These are phyloP conservation scores for Indicator indicator DNA, from an alignment of 2,113 vertebrate genomes.

Conservation along the genomic window DNA sequence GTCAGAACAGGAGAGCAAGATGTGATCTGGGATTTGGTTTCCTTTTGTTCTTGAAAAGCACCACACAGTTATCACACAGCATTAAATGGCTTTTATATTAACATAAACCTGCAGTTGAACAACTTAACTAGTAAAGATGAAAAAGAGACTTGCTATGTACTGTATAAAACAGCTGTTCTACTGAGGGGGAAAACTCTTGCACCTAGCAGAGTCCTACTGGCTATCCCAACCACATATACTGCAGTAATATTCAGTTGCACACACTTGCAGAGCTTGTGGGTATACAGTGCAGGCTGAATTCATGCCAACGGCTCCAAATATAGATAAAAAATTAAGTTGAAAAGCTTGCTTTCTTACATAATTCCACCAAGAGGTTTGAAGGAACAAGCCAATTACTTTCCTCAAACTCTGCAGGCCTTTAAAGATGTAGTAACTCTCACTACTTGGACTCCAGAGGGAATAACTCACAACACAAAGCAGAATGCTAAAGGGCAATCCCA, in stretches of 20 bases:
- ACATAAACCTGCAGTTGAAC: not conserved
- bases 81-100: conserved; percentile 24
- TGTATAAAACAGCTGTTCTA: not conserved
- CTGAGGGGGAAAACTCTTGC: not conserved
- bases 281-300: conserved; percentile 8
- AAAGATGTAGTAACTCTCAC: conserved; percentile 43
- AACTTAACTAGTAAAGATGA: not conserved
- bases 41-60: conserved; percentile 19
- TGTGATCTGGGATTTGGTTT: not conserved
- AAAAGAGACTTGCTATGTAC: not conserved
- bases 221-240: not conserved
- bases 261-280: not conserved
- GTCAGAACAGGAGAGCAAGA: not conserved
- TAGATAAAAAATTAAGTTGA: conserved; percentile 56
- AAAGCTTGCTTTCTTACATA: conserved; percentile 32
- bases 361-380: conserved; percentile 57
- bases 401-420: conserved; percentile 53
- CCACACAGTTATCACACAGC: not conserved
- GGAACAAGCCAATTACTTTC: conserved; percentile 62
- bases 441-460: conserved; percentile 47
- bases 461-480: conserved; percentile 36
- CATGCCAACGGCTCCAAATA: conserved; percentile 31
- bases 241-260: not conserved
- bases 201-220: not conserved
- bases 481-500: conserved; percentile 40